A percentile compares a stretch with the other conserved stretches of the same genome.
Evolutionary conservation across 2,888 invertebrate species (phyloP).

Genomic region (Helleia helle): DNA sequence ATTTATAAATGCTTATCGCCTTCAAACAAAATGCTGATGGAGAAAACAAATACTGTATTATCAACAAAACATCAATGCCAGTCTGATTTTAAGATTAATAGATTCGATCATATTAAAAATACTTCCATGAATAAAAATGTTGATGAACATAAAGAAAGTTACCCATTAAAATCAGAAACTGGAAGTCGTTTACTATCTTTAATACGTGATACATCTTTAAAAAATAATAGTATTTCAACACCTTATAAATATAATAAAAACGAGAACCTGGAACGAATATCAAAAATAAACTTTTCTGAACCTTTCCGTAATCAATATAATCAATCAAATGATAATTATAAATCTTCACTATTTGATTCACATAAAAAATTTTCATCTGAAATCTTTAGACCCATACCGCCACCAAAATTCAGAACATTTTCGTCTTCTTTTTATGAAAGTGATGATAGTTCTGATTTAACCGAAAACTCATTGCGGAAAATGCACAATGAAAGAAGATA

Average conservation of each 20-base stretch:
- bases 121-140: neutral
- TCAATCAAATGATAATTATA: neutral
- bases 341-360: neutral
- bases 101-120: neutral
- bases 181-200: slow-evolving; percentile 76
- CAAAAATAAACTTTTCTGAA: slow-evolving; percentile 22
- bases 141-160: slow-evolving; percentile 6
- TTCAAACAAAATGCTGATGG: slow-evolving; percentile 77
- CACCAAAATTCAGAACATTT: slow-evolving; percentile 51
- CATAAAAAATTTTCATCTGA: slow-evolving; percentile 11
- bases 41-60: slow-evolving; percentile 66
- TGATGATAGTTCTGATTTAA: slow-evolving; percentile 58
- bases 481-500: slow-evolving; percentile 51
- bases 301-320: neutral
- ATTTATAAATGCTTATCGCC: slow-evolving; percentile 82
- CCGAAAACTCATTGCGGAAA: slow-evolving; percentile 47
- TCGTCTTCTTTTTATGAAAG: slow-evolving; percentile 56
- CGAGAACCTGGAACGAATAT: slow-evolving; percentile 30
- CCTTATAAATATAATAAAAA: slow-evolving; percentile 25
- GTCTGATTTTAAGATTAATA: slow-evolving; percentile 17
- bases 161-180: slow-evolving; percentile 66
- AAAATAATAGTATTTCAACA: slow-evolving; percentile 37
- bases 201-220: slow-evolving; percentile 69
- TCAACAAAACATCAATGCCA: slow-evolving; percentile 70
- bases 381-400: slow-evolving; percentile 49